Base-by-base conservation (phyloP, 1,140 invertebrate genomes). In the Penaeus indicus region DNA sequence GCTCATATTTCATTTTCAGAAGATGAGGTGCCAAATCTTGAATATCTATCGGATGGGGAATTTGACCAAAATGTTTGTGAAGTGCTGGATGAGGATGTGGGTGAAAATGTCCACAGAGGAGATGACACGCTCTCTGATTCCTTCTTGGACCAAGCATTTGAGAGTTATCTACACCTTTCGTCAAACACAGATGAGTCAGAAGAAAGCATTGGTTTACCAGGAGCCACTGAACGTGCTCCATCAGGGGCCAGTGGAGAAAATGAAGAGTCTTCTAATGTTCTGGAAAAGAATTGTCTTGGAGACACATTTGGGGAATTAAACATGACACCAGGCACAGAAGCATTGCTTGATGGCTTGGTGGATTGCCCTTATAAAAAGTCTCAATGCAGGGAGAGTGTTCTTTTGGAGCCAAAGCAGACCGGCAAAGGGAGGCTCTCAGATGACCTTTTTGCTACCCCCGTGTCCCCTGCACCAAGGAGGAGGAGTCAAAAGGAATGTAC, bases 61-160 rank as follows among this genome's bases (percentile, higher is more conserved):
- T 22, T 61, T 11, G 80, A 61, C n/a, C 80, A 27, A 11, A 63
- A 62, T n/a, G 62, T 32, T 61, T 60, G 60, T 63, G 60, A 82
- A 42, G n/a, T 69, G 32, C 18, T 25, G 67, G 67, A 69, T 69
- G 1, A 11, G 38, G 25, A 75, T 27, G 18, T 47, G 47, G 47
- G 11, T n/a, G 69, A 75, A 75, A 75, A 75, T 32, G 38, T 75
- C 22, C 25, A 75, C 18, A 38, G 25, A n/a, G 25, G 7, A 75
- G n/a, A 89, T 61, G 69, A 90, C 16, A 84, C 82, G 13, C 16
- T 91, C 32, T 89, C 84, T 22, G 90, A 91, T 67, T 91, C 90
- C 16, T 90, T 90, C 25, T 82, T 88, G 38, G 89, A 91, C 10
- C 22, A 62, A n/a, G 90, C 86, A n/a, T 91, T 90, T 84, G 84